These are phyloP conservation scores for Xyrauchen texanus DNA, from an alignment of 2,113 vertebrate species.

Conservation along the genomic window DNA sequence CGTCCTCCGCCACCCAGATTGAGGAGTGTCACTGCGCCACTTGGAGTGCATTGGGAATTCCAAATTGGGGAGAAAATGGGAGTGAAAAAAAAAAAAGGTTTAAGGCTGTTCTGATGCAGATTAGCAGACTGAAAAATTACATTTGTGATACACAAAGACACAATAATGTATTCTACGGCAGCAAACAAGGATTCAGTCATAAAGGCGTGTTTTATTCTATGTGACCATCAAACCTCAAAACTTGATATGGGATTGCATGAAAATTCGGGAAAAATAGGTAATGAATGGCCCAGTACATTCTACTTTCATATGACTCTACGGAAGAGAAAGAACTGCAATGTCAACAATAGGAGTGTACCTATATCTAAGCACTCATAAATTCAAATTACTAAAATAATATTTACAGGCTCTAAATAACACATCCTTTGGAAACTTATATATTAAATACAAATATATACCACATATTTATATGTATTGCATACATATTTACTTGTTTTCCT, in stretches of 20 bases:
- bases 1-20: no score
- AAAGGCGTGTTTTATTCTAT: constrained; percentile 65
- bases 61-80: no score
- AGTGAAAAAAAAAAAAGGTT: no score
- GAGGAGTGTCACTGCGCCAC: no score
- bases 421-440: constrained; percentile 59
- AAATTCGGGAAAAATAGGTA: constrained; percentile 51
- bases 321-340: constrained; percentile 59
- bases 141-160: not conserved
- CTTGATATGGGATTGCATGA: constrained; percentile 61
- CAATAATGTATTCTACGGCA: not conserved
- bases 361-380: constrained; percentile 57
- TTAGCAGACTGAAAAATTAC: not conserved
- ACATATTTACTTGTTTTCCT: constrained; percentile 61
- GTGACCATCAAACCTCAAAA: constrained; percentile 52
- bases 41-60: no score
- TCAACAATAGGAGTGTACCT: constrained; percentile 57
- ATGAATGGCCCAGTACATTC: constrained; percentile 48
- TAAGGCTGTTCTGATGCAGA: no score
- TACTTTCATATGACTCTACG: constrained; percentile 21
- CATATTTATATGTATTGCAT: constrained; percentile 58
- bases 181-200: constrained; percentile 42
- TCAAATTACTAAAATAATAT: constrained; percentile 74
- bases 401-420: constrained; percentile 68
- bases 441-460: constrained; percentile 69